Conservation (phyloP, 2,113 vertebrate genomes). For the Pampusana beccarii region DNA sequence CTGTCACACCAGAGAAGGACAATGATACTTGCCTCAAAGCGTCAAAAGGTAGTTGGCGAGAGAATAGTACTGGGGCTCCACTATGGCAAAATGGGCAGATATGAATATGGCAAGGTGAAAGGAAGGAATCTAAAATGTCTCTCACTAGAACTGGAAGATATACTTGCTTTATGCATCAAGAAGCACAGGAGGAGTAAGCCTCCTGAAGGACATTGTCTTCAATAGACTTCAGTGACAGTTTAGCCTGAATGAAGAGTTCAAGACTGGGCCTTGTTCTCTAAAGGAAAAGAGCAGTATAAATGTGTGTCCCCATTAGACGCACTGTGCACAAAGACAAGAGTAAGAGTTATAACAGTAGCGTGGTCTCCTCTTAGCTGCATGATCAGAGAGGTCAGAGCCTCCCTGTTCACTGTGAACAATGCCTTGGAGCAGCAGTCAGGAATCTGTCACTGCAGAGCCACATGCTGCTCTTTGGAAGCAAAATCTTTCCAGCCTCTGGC, state of each 20-base stretch:
- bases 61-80: background rate
- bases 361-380: conserved; percentile 41
- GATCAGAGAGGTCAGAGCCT: conserved; percentile 66
- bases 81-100: background rate
- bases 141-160: background rate
- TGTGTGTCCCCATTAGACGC: background rate
- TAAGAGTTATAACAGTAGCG: conserved; percentile 33
- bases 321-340: conserved; percentile 5
- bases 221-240: background rate
- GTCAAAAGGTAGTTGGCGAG: background rate
- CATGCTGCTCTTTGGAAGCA: conserved; percentile 70
- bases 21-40: background rate
- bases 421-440: conserved; percentile 67
- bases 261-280: background rate
- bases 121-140: background rate
- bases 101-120: background rate
- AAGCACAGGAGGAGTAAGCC: background rate
- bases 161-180: background rate
- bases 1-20: background rate
- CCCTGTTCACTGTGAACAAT: conserved; percentile 45
- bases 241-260: conserved; percentile 5
- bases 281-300: background rate
- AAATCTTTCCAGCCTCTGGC: conserved; percentile 60
- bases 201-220: background rate
- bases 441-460: conserved; percentile 66